These are phyloP conservation scores for Promerops cafer DNA, from an alignment of 2,113 vertebrate species.

Conservation along the genomic window DNA sequence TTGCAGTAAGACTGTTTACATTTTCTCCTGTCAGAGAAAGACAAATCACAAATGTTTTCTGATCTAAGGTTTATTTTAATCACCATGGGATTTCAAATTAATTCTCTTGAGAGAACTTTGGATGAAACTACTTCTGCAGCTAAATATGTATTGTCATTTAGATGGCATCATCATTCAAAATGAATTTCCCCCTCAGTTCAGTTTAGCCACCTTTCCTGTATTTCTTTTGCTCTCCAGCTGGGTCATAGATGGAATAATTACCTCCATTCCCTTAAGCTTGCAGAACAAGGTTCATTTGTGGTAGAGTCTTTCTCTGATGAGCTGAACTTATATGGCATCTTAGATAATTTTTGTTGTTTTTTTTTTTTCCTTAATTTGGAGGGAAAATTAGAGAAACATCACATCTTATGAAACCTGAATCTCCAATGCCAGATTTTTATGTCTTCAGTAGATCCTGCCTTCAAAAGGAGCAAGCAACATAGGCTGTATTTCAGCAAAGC, in stretches of 20 bases:
- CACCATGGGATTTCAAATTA: neutral
- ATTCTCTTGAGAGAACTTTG: neutral
- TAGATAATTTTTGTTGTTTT: rapidly evolving
- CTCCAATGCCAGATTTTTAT: neutral
- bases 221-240: neutral
- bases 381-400: neutral
- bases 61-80: neutral
- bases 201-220: neutral
- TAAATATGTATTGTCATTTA: neutral
- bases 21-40: neutral
- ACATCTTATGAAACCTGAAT: neutral
- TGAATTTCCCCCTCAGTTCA: neutral
- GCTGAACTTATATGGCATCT: neutral
- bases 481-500: neutral
- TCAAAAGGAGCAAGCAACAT: neutral
- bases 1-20: neutral
- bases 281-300: neutral
- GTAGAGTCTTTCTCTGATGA: neutral
- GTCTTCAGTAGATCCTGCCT: neutral
- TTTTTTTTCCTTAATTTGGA: neutral
- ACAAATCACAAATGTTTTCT: neutral
- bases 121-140: neutral
- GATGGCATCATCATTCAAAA: neutral
- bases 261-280: neutral
- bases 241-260: neutral